phyloP scores from a whole-genome alignment of 2,797 vertebrate genomes.

The Typhlichthys subterraneus region DNA sequence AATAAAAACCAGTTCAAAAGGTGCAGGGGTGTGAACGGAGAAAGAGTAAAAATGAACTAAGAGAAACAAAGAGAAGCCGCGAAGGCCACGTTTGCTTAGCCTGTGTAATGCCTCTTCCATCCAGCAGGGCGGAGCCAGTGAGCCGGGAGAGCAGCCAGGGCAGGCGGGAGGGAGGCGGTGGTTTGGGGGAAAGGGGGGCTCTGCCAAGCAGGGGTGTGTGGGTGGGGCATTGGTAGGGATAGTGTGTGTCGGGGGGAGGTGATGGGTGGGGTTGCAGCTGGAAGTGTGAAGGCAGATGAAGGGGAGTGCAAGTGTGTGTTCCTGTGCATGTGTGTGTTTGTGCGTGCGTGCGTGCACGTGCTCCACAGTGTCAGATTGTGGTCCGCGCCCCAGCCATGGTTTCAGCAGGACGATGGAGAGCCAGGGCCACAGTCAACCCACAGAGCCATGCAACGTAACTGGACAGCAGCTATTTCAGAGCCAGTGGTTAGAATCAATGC shows the following conservation, averaged over 20 bases:
- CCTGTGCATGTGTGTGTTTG: background rate
- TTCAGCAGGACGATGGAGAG: slow-evolving; percentile 30
- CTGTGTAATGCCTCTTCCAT: slow-evolving; percentile 83
- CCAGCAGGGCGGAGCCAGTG: slow-evolving; percentile 79
- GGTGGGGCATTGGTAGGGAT: slow-evolving; percentile 51
- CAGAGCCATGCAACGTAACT: slow-evolving; percentile 61
- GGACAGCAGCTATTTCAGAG: slow-evolving; percentile 37
- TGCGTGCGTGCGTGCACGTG: slow-evolving; percentile 5
- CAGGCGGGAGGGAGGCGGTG: slow-evolving; percentile 71
- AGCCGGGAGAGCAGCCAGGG: slow-evolving; percentile 81
- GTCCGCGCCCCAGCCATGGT: slow-evolving; percentile 52
- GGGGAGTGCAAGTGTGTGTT: slow-evolving; percentile 60
- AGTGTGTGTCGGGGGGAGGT: slow-evolving; percentile 25
- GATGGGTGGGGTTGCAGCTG: slow-evolving; percentile 28
- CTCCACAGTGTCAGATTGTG: slow-evolving; percentile 50
- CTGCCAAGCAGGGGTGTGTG: slow-evolving; percentile 72
- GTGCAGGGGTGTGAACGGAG: slow-evolving; percentile 50
- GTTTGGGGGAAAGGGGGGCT: slow-evolving; percentile 54
- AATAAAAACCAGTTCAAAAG: slow-evolving; percentile 34
- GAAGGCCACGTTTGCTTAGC: slow-evolving; percentile 77
- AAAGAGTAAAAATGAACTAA: slow-evolving; percentile 42
- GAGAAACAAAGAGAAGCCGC: slow-evolving; percentile 63
- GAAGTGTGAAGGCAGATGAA: slow-evolving; percentile 56
- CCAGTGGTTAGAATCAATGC: slow-evolving; percentile 16
- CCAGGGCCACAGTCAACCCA: slow-evolving; percentile 27